Conservation (phyloP, 2,797 vertebrate species). For the Brotula barbata region DNA sequence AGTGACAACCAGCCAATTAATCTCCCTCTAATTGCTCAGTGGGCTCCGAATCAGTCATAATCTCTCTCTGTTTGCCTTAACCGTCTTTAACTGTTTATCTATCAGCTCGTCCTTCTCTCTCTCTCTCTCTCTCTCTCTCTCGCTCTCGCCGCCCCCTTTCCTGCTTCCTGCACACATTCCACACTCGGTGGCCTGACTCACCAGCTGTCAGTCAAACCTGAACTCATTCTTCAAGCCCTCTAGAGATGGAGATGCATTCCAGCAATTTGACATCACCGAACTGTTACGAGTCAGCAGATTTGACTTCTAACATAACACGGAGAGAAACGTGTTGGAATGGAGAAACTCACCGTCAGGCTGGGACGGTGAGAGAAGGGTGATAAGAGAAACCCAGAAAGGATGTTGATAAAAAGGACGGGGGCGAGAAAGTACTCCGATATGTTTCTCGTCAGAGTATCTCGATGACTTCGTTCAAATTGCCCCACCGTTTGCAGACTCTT, state of each 20-base stretch:
- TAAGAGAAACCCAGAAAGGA: conserved; percentile 1
- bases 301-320: conserved; percentile 40
- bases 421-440: no score
- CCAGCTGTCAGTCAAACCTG: conserved; percentile 62
- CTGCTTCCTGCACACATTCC: conserved; percentile 35
- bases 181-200: conserved; percentile 43
- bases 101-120: not conserved
- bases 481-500: no score
- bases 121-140: not conserved
- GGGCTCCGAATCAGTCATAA: conserved; percentile 60
- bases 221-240: conserved; percentile 32
- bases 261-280: conserved; percentile 55
- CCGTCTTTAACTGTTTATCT: not conserved
- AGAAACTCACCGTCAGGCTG: conserved; percentile 15
- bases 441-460: no score
- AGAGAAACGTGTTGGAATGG: conserved; percentile 26
- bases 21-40: conserved; percentile 70
- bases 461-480: no score
- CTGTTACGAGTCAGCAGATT: conserved; percentile 53
- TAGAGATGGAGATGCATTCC: conserved; percentile 52
- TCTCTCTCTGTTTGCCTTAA: conserved; percentile 4
- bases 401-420: not conserved
- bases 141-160: conserved; percentile 2
- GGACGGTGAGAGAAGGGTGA: not conserved
- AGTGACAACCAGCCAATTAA: conserved; percentile 72